Evolutionary conservation across 2,888 invertebrate species (phyloP).

Genomic region (Ophraella communa): DNA sequence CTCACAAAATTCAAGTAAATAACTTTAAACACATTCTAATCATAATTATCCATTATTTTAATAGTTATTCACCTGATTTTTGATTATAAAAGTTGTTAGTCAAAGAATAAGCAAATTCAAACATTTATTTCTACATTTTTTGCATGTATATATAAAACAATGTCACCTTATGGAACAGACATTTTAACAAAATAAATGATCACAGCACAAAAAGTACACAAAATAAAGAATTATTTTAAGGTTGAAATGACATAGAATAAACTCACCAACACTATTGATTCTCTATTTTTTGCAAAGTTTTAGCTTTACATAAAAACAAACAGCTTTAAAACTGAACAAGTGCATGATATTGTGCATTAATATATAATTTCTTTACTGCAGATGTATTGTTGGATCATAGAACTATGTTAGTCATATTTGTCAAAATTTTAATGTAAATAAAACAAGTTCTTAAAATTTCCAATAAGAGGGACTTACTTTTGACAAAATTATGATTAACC

Average conservation of each 20-base stretch:
- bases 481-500: background rate
- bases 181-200: slow-evolving; percentile 41
- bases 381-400: slow-evolving; percentile 18
- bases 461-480: background rate
- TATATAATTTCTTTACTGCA: slow-evolving; percentile 1
- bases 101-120: slow-evolving; percentile 13
- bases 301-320: slow-evolving; percentile 39
- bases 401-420: slow-evolving; percentile 15
- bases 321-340: slow-evolving; percentile 33
- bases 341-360: slow-evolving; percentile 39
- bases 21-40: background rate
- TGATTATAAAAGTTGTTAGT: slow-evolving; percentile 11
- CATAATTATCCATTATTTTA: background rate
- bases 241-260: slow-evolving; percentile 32
- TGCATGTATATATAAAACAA: slow-evolving; percentile 28
- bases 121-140: slow-evolving; percentile 14
- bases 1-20: slow-evolving; percentile 16
- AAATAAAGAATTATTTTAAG: slow-evolving; percentile 25
- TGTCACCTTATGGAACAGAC: slow-evolving; percentile 31
- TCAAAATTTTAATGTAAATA: too few relatives aligned
- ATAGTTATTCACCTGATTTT: slow-evolving; percentile 4
- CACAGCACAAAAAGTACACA: slow-evolving; percentile 46
- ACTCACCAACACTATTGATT: slow-evolving; percentile 31
- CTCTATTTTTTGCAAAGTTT: slow-evolving; percentile 23
- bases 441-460: too few relatives aligned